phyloP scores from a whole-genome alignment of 2,888 invertebrate species.

The Griposia aprilina region DNA sequence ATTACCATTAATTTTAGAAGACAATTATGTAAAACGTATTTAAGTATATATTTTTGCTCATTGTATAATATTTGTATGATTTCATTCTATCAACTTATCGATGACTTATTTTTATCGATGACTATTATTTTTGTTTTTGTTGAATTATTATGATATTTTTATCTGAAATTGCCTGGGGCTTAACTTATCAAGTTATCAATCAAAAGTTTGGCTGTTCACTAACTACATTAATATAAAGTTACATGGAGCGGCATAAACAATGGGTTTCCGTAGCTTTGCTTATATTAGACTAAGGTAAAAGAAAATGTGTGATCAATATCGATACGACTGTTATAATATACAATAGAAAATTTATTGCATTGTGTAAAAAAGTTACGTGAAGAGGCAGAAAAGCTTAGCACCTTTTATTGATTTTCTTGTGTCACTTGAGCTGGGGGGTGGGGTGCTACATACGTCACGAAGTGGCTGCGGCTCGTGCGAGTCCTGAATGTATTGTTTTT shows the following conservation, averaged over 20 bases:
- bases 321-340: background rate
- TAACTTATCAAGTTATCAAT: conserved; percentile 10
- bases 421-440: conserved; percentile 77
- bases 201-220: background rate
- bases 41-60: background rate
- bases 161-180: conserved; percentile 6
- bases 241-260: conserved; percentile 26
- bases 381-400: conserved; percentile 46
- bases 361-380: conserved; percentile 27
- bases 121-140: conserved; percentile 73
- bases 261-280: conserved; percentile 6
- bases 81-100: conserved; percentile 62
- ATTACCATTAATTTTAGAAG: background rate
- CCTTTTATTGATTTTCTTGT: conserved; percentile 83
- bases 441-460: conserved; percentile 72
- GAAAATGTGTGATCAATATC: background rate
- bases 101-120: conserved; percentile 81
- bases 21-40: conserved; percentile 1
- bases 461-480: conserved; percentile 22
- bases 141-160: conserved; percentile 45
- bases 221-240: background rate
- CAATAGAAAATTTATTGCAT: background rate
- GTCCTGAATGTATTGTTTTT: conserved; percentile 29
- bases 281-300: background rate
- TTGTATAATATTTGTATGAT: conserved; percentile 21